Evolutionary conservation across 2,113 vertebrate species (phyloP).

Genomic region (Thalassoma bifasciatum): DNA sequence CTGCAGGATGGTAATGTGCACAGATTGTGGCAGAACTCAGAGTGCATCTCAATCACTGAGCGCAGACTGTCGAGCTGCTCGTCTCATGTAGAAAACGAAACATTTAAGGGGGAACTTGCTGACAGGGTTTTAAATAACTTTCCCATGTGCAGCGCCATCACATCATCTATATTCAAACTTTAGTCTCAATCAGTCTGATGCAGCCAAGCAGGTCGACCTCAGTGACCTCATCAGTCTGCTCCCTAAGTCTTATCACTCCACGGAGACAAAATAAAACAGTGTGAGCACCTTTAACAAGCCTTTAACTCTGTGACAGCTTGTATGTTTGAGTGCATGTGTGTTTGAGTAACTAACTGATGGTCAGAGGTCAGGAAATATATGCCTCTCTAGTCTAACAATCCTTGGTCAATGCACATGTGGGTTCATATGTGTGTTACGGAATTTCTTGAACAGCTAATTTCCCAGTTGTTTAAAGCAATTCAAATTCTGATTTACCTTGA

Average conservation of each 20-base stretch:
- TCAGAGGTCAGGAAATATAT: conserved; percentile 64
- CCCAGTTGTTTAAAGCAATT: too few species aligned
- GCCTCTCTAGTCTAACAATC: conserved; percentile 31
- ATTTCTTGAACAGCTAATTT: too few species aligned
- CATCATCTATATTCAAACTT: conserved; percentile 5
- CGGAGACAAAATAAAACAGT: conserved; percentile 46
- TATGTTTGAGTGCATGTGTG: conserved; percentile 7
- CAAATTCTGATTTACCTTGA: too few species aligned
- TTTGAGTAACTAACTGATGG: conserved; percentile 51
- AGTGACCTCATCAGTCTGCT: conserved; percentile 61
- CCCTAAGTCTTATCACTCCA: conserved; percentile 36
- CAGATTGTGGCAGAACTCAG: conserved; percentile 71
- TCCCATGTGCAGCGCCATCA: not conserved
- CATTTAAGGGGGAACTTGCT: conserved; percentile 30
- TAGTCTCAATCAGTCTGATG: conserved; percentile 36
- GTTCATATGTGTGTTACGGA: conserved; percentile 1
- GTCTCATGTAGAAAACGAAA: conserved; percentile 39
- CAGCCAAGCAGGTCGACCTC: conserved; percentile 49
- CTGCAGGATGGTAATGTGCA: conserved; percentile 64
- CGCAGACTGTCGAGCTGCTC: conserved; percentile 35
- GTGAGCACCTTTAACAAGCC: conserved; percentile 62
- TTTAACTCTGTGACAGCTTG: conserved; percentile 29
- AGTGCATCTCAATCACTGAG: conserved; percentile 69
- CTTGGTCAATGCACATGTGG: conserved; percentile 27
- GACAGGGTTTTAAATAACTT: conserved; percentile 33